These are phyloP conservation scores for Heliconius congener DNA, from an alignment of 1,140 invertebrate species.

Conservation along the genomic window DNA sequence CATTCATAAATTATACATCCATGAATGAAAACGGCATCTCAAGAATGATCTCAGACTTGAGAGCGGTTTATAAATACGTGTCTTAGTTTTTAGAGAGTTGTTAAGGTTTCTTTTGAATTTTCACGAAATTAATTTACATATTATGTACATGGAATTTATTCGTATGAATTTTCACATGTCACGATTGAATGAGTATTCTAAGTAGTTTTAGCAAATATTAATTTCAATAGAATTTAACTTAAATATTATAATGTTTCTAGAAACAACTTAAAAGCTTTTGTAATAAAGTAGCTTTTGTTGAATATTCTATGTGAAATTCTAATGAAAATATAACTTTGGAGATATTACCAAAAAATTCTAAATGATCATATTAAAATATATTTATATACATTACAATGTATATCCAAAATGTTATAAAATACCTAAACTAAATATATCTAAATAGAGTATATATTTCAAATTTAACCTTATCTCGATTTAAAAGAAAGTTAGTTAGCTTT, in stretches of 20 bases:
- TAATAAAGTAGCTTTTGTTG: neutral
- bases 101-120: neutral
- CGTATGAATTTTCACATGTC: neutral
- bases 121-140: neutral
- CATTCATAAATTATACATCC: no score
- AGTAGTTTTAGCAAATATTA: neutral
- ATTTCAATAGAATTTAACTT: neutral
- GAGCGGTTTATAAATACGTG: no score
- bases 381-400: no score
- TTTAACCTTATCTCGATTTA: neutral
- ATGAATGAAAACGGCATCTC: no score
- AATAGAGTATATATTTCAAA: no score
- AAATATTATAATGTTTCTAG: neutral
- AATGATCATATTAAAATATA: no score
- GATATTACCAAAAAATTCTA: neutral
- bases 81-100: neutral
- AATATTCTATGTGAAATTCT: neutral
- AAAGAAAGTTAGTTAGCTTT: conserved; percentile 17
- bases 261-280: neutral
- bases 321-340: neutral
- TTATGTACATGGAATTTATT: neutral
- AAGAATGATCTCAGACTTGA: no score
- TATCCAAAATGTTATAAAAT: no score
- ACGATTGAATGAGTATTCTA: neutral
- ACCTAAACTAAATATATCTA: no score